Evolutionary conservation across 2,113 vertebrate genomes (phyloP), one percentile per base, ranked within the genome.

Genomic region (Spheniscus mendiculus): DNA sequence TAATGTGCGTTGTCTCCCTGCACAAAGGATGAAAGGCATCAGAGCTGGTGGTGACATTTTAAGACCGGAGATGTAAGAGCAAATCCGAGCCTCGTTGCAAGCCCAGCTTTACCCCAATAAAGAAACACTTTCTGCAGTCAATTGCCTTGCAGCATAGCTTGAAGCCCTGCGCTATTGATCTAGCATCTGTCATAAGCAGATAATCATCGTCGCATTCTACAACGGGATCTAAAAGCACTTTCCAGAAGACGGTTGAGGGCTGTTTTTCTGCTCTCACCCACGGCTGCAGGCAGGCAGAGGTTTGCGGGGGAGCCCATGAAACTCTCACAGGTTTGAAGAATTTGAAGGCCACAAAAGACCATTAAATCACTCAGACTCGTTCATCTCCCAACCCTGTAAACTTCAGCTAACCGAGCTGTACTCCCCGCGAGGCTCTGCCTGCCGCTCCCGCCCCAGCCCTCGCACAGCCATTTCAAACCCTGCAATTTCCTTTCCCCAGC

Each of bases 1-100:
- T 83, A 72, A 92, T 87, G 87, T 12, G 85, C 59, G 26, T 83
- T 87, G 69, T 93, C 83, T 92, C 77, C 71, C 83, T 11, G 69
- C 90, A 95, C 93, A 96, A 95, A 97, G 82, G 95, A 95, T 96
- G 92, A 97, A 97, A 93, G 83, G 90, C 88, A 94, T 90, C 92
- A 76, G 97, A 94, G 91, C 94, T 74, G 70, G 88, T 89, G 95
- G 94, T 94, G 96, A 96, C 91, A 96, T 95, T 97, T 95, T 82
- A 84, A 96, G 89, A 95, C 89, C 23, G 14, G 93, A 95, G 94
- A 89, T 91, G 91, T 92, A 82, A 97, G 86, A 93, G 62, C 2
- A 12, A 91, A 96, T 82, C 86, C 15, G 20, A 96, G 89, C 91
- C 86, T 80, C 3, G 1, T 34, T 87, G 82, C 81, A 83, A 94